These are phyloP conservation scores for Prionace glauca DNA, from an alignment of 2,797 vertebrate species.

Conservation along the genomic window DNA sequence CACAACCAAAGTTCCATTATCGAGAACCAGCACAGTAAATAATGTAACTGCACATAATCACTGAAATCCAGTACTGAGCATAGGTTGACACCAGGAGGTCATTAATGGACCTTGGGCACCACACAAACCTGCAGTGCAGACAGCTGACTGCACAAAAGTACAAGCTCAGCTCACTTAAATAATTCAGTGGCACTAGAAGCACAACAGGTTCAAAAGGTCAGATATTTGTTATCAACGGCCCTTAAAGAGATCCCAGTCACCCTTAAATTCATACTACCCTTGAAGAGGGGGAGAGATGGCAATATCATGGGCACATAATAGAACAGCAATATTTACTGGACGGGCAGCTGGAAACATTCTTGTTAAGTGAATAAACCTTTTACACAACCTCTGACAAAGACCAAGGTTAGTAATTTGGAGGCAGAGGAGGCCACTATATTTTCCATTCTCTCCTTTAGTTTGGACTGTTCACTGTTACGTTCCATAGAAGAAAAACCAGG, in stretches of 20 bases:
- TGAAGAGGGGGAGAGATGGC: not conserved
- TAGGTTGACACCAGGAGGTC: not conserved
- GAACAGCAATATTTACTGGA: not conserved
- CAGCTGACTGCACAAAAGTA: not conserved
- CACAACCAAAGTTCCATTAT: not conserved
- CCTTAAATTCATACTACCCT: not conserved
- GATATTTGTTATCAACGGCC: not conserved
- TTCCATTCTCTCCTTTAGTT: not conserved
- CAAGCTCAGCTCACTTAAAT: conserved; percentile 3
- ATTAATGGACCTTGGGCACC: not conserved
- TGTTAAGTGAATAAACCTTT: not conserved
- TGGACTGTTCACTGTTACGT: not conserved
- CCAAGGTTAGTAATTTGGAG: not conserved
- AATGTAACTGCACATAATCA: not conserved
- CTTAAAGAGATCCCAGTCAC: not conserved
- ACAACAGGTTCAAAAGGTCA: not conserved
- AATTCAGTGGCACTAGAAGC: not conserved
- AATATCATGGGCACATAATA: not conserved
- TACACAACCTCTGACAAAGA: not conserved
- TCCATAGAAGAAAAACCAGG: not conserved
- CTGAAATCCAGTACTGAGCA: not conserved
- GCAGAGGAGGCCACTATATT: not conserved
- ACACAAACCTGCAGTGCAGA: not conserved
- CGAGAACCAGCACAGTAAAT: not conserved
- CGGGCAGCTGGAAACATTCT: not conserved